Evolutionary conservation across 2,888 invertebrate genomes (phyloP).

Genomic region (Stratiomys singularior): DNA sequence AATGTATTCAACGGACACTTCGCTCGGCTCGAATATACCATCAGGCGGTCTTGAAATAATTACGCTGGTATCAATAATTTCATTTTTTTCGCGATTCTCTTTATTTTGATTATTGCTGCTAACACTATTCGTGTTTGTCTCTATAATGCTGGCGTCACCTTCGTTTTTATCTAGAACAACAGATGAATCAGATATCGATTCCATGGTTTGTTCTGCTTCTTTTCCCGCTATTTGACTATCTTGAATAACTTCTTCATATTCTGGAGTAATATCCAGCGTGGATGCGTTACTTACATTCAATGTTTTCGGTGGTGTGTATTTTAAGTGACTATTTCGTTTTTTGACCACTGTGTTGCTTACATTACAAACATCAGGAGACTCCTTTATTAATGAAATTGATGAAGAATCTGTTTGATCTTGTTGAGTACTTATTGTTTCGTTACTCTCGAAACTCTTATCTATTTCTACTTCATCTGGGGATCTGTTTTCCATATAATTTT

Average conservation of each 20-base stretch:
- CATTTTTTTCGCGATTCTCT: not conserved
- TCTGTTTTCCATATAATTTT: no score
- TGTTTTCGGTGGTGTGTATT: constrained; percentile 22
- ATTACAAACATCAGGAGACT: no score
- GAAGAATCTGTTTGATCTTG: no score
- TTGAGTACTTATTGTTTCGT: no score
- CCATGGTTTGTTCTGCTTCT: not conserved
- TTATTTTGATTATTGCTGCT: not conserved
- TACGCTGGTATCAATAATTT: not conserved
- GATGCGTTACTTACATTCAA: not conserved
- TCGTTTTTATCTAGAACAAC: not conserved
- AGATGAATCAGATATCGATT: no score
- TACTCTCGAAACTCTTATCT: no score
- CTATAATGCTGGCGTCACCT: not conserved
- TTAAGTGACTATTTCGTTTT: constrained; percentile 21
- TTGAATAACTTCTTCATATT: not conserved
- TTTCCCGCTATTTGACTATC: not conserved
- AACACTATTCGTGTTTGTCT: not conserved
- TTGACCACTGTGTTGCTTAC: not conserved
- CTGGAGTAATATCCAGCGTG: not conserved
- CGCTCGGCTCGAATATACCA: not conserved
- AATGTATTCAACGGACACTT: not conserved
- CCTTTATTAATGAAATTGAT: no score
- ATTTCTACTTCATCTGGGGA: no score
- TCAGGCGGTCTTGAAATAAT: not conserved